Conservation (phyloP, 2,888 invertebrate genomes). For the Dioctria rufipes region DNA sequence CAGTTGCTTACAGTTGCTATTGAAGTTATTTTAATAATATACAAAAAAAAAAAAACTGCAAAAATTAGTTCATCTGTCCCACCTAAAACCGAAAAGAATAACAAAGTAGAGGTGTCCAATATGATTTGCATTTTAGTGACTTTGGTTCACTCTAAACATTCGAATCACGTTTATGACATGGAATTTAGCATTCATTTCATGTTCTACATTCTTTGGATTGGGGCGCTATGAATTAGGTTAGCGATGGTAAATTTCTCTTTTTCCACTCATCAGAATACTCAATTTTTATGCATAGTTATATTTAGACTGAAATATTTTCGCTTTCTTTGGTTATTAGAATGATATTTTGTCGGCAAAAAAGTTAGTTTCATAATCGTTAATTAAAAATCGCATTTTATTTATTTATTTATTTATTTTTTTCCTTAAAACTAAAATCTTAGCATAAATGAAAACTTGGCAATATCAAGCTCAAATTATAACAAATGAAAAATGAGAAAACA, state of each 20-base stretch:
- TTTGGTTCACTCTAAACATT: conserved; percentile 4
- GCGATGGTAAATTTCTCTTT: conserved; percentile 30
- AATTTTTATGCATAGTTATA: background rate
- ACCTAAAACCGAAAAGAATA: too few species aligned
- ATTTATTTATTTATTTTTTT: conserved; percentile 10
- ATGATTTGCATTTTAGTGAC: conserved; percentile 26
- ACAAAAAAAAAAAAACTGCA: background rate
- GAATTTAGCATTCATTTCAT: conserved; percentile 33
- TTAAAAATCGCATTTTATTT: background rate
- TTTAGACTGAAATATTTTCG: background rate
- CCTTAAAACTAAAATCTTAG: conserved; percentile 11
- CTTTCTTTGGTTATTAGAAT: background rate
- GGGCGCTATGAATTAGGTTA: conserved; percentile 9
- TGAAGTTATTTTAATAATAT: background rate
- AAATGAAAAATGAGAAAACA: conserved; percentile 9
- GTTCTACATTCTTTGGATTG: conserved; percentile 35
- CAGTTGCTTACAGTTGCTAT: background rate
- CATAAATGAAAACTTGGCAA: conserved; percentile 9
- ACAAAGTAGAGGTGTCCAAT: background rate
- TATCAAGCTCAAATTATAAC: conserved; percentile 8
- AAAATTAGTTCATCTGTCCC: background rate
- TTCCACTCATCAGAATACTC: background rate
- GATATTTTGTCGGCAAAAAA: background rate
- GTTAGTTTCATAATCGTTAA: background rate
- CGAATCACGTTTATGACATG: conserved; percentile 27